Percentiles rank a stretch among this genome's conserved stretches.
These are phyloP conservation scores for Crenichthys baileyi DNA, from an alignment of 2,797 vertebrate genomes.

Conservation along the genomic window DNA sequence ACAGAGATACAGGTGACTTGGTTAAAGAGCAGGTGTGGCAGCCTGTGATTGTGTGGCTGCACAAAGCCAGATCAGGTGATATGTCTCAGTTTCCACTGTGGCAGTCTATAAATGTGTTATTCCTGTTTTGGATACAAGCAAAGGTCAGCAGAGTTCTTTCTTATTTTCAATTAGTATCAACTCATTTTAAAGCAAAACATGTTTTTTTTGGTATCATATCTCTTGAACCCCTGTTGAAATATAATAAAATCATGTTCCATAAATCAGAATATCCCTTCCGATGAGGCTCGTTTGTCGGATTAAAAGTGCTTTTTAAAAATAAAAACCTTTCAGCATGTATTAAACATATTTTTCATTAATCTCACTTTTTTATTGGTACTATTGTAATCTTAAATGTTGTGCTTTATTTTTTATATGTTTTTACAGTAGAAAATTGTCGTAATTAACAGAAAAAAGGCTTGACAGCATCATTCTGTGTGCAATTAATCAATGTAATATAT, in stretches of 20 bases:
- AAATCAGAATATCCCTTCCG: not conserved
- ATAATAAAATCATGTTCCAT: not conserved
- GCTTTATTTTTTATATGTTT: too few relatives aligned
- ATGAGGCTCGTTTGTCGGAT: not conserved
- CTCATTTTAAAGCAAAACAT: not conserved
- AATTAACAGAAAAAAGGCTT: too few relatives aligned
- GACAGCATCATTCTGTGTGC: too few relatives aligned
- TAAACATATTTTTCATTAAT: too few relatives aligned
- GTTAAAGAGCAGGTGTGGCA: constrained; percentile 62
- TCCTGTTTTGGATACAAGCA: not conserved
- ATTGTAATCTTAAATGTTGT: too few relatives aligned
- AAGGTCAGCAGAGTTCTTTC: too few relatives aligned
- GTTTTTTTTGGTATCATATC: not conserved
- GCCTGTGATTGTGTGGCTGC: constrained; percentile 59
- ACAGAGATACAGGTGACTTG: constrained; percentile 49
- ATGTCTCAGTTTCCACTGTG: constrained; percentile 48
- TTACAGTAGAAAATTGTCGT: too few relatives aligned
- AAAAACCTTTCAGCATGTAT: not conserved
- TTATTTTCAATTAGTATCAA: not conserved
- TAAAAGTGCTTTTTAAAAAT: not conserved
- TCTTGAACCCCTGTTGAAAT: not conserved
- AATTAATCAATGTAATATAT: too few relatives aligned
- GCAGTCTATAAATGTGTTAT: constrained; percentile 10
- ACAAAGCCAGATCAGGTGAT: constrained; percentile 27
- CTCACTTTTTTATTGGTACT: too few relatives aligned